Percentiles rank a stretch among this genome's conserved stretches.
phyloP scores from a whole-genome alignment of 2,888 invertebrate genomes.

The Apamea anceps region DNA sequence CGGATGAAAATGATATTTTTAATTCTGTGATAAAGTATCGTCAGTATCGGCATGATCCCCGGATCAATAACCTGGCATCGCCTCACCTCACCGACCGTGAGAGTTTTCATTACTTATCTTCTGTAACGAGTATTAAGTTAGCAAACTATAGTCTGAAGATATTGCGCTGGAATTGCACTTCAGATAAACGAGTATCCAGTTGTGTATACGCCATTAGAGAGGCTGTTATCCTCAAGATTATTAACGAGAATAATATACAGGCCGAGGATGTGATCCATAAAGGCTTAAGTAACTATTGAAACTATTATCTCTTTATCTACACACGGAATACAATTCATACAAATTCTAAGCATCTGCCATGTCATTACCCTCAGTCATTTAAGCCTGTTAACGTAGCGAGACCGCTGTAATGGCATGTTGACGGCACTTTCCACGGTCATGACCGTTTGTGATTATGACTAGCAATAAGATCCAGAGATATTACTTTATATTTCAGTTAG shows the following conservation, averaged over 20 bases:
- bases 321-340: conserved; percentile 80
- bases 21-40: conserved; percentile 24
- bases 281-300: conserved; percentile 56
- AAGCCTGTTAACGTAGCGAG: conserved; percentile 86
- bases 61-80: conserved; percentile 68
- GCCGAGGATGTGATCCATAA: conserved; percentile 34
- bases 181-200: conserved; percentile 45
- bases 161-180: conserved; percentile 41
- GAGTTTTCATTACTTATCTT: conserved; percentile 69
- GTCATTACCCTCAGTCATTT: conserved; percentile 88
- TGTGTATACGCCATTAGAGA: conserved; percentile 21
- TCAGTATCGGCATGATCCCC: conserved; percentile 52
- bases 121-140: conserved; percentile 69
- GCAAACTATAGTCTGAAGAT: conserved; percentile 50
- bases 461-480: conserved; percentile 72
- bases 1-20: conserved; percentile 20
- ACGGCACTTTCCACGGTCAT: conserved; percentile 82
- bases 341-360: conserved; percentile 86
- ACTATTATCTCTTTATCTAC: conserved; percentile 73
- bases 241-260: conserved; percentile 24
- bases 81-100: conserved; percentile 65
- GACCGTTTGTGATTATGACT: conserved; percentile 81
- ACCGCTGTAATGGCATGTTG: conserved; percentile 83
- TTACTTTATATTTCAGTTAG: conserved; percentile 67
- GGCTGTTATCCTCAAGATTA: conserved; percentile 50